These are phyloP conservation scores for Teleiodes luculella DNA, from an alignment of 2,888 invertebrate genomes.

Conservation along the genomic window DNA sequence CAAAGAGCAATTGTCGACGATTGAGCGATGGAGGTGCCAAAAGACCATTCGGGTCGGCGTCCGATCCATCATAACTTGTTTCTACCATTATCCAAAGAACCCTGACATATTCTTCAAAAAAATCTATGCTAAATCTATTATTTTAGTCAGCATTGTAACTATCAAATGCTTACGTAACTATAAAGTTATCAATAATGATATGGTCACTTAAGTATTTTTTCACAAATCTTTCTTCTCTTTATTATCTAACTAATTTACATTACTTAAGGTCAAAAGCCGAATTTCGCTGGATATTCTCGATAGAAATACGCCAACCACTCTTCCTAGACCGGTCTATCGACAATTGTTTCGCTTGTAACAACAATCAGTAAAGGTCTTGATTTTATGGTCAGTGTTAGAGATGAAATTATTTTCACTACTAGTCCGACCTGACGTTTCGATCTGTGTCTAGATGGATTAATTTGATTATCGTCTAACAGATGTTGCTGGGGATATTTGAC, in stretches of 20 bases:
- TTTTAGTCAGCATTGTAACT: no score
- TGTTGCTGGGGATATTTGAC: slow-evolving; percentile 38
- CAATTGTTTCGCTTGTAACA: background rate
- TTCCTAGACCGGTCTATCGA: background rate
- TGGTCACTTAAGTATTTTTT: background rate
- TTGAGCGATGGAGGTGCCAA: slow-evolving; percentile 72
- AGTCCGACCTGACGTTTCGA: slow-evolving; percentile 73
- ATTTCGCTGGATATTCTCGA: slow-evolving; percentile 16
- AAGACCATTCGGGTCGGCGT: slow-evolving; percentile 62
- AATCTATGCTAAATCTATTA: no score
- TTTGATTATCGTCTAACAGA: slow-evolving; percentile 73
- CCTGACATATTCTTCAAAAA: background rate
- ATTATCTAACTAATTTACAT: no score
- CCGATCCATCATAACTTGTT: slow-evolving; percentile 66
- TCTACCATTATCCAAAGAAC: slow-evolving; percentile 39
- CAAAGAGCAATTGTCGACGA: slow-evolving; percentile 66
- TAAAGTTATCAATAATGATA: background rate
- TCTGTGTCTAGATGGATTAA: slow-evolving; percentile 76
- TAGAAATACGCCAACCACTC: background rate
- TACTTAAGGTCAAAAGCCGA: slow-evolving; percentile 27
- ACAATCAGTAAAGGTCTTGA: background rate
- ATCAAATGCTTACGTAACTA: background rate
- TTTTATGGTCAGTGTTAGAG: slow-evolving; percentile 27
- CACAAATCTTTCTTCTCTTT: background rate
- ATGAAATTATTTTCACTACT: slow-evolving; percentile 73